Evolutionary conservation across 92 coral and sea anemone species (phyloP).

Genomic region (Porites cylindrica): DNA sequence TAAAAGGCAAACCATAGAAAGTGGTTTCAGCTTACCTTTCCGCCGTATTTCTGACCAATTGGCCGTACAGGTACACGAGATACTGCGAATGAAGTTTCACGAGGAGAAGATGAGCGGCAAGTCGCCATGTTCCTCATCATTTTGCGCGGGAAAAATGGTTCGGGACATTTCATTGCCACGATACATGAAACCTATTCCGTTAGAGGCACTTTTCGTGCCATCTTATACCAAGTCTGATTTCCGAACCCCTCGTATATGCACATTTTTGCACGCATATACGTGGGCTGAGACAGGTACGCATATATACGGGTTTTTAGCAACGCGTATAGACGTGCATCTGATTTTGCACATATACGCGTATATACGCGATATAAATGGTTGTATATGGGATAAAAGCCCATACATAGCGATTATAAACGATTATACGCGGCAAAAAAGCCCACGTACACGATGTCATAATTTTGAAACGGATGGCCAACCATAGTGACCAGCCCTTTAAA

Average conservation of each 20-base stretch:
- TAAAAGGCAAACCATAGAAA: slow-evolving; percentile 1
- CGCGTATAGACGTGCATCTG: neutral
- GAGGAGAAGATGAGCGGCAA: neutral
- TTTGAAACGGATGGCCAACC: slow-evolving; percentile 11
- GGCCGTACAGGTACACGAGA: neutral
- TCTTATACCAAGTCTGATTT: neutral
- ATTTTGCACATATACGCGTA: too few relatives aligned
- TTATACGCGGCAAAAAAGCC: neutral
- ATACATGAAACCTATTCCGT: slow-evolving; percentile 3
- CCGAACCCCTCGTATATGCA: slow-evolving; percentile 5
- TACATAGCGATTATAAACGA: neutral
- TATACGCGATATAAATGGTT: neutral
- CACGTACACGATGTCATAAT: slow-evolving; percentile 1
- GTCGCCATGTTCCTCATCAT: too few relatives aligned
- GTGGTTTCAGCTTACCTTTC: neutral
- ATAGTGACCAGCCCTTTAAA: neutral
- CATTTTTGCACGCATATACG: neutral
- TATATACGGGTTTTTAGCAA: neutral
- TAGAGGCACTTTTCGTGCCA: slow-evolving; percentile 18
- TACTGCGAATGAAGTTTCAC: neutral
- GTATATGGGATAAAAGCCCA: slow-evolving; percentile 5
- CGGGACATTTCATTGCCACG: slow-evolving; percentile 15
- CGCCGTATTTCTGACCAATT: neutral
- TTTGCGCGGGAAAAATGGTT: neutral
- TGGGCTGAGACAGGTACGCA: neutral